phyloP scores from a whole-genome alignment of 2,113 vertebrate genomes.

The Scolopax mira region DNA sequence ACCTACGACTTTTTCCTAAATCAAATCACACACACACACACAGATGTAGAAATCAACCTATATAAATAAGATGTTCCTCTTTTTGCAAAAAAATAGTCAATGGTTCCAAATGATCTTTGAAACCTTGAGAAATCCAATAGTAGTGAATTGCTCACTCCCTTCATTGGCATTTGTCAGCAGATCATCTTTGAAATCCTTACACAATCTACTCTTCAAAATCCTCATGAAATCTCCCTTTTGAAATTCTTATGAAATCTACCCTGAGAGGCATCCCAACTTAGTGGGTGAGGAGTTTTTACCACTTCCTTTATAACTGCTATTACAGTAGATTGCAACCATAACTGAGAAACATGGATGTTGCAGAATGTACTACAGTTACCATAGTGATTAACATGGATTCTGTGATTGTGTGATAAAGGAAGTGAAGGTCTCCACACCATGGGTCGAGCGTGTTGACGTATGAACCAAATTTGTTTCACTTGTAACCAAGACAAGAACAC shows the following conservation, averaged over 20 bases:
- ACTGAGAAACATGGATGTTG: background rate
- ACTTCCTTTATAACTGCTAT: background rate
- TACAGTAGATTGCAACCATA: background rate
- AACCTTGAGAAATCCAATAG: background rate
- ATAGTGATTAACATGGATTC: background rate
- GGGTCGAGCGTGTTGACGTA: background rate
- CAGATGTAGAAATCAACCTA: background rate
- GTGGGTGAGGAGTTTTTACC: background rate
- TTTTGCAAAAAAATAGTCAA: background rate
- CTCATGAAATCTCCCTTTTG: background rate
- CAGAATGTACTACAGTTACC: background rate
- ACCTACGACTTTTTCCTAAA: background rate
- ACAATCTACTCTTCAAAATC: background rate
- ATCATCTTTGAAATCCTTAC: background rate
- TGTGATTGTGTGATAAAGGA: background rate
- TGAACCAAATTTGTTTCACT: background rate
- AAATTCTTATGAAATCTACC: background rate
- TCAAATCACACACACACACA: background rate
- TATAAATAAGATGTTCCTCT: background rate
- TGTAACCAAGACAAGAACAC: background rate
- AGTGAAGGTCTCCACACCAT: background rate
- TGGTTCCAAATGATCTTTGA: background rate
- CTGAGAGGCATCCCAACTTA: background rate
- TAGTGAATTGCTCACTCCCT: background rate
- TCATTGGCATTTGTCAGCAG: background rate